Evolutionary conservation across 2,797 vertebrate genomes (phyloP), one percentile per base, ranked within the genome.

Genomic region (Myotis daubentonii): DNA sequence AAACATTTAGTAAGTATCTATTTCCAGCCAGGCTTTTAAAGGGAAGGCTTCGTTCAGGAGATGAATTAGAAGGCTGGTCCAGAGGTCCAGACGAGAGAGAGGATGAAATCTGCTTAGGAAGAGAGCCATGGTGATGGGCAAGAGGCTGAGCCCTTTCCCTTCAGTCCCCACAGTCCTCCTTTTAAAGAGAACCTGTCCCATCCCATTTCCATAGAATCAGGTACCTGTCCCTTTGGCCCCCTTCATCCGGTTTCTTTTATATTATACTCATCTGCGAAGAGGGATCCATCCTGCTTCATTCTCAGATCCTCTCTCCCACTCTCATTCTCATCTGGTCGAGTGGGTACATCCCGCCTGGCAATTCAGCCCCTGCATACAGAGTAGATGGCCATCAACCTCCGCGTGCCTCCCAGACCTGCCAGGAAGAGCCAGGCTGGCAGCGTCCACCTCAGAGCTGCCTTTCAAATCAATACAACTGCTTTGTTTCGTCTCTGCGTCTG

Each of bases 1-100:
- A 96, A 53, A 72, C 60, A 91, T 93, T 95, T 60, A 95, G 44
- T 91, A 85, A 92, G 28, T 70, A 62, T 71, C 88, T 96, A 53
- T 83, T 88, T 92, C 68, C 78, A 81, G 22, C 28, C 80, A 36
- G 2, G 17, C 65, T 90, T 90, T 83, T 41, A 75, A 79, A 93
- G 66, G 71, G 57, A 85, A 90, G 33, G 28, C 30, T 4, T 83
- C 65, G 51, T 92, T 78, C 23, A 44, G 71, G 41, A 95, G 44
- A 70, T 92, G 41, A 83, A 79, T 57, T 36, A 38, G 41, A n/a
- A 90, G 11, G 53, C 30, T 80, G 55, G 13, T 80, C 17, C 49
- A 51, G 10, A 55, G 12, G 76, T 87, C 81, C 36, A 33, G 36
- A 74, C 0, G 25, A 90, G 82, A 82, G 9, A 90, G 82, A 71